Evolutionary conservation across 2,888 invertebrate species (phyloP).

Genomic region (Xanthostigma xanthostigma): DNA sequence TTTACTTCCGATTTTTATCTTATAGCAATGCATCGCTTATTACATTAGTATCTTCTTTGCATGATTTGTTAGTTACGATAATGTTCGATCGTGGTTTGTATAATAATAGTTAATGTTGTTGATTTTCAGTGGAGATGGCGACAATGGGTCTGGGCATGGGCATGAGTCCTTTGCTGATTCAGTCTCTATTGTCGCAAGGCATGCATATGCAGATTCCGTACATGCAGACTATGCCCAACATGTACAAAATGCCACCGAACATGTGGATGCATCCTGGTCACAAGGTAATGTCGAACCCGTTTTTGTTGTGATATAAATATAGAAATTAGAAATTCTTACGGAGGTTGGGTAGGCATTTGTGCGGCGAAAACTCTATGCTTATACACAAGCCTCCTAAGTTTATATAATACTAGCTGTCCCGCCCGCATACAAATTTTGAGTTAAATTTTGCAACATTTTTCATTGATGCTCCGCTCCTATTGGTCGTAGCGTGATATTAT

Average conservation of each 20-base stretch:
- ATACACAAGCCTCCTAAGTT: too few relatives aligned
- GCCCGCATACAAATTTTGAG: too few relatives aligned
- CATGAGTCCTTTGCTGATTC: slow-evolving; percentile 24
- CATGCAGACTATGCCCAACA: slow-evolving; percentile 25
- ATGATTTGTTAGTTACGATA: slow-evolving; percentile 3
- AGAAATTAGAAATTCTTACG: background rate
- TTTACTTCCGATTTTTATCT: background rate
- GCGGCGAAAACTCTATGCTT: too few relatives aligned
- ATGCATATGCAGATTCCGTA: slow-evolving; percentile 15
- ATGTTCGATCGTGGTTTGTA: background rate
- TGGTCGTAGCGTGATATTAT: too few relatives aligned
- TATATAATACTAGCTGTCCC: too few relatives aligned
- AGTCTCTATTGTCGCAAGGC: slow-evolving; percentile 26
- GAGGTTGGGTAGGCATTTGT: too few relatives aligned
- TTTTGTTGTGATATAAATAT: background rate
- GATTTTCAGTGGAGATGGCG: slow-evolving; percentile 45
- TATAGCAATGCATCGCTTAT: background rate
- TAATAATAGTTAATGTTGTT: background rate
- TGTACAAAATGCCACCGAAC: slow-evolving; percentile 23
- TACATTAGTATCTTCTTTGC: slow-evolving; percentile 5
- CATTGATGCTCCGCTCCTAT: too few relatives aligned
- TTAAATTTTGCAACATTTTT: too few relatives aligned
- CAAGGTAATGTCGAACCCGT: background rate
- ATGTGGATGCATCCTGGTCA: slow-evolving; percentile 4
- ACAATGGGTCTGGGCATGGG: slow-evolving; percentile 35